Evolutionary conservation across 2,113 vertebrate genomes (phyloP), one percentile per base, ranked within the genome.

Genomic region (Tiliqua scincoides): DNA sequence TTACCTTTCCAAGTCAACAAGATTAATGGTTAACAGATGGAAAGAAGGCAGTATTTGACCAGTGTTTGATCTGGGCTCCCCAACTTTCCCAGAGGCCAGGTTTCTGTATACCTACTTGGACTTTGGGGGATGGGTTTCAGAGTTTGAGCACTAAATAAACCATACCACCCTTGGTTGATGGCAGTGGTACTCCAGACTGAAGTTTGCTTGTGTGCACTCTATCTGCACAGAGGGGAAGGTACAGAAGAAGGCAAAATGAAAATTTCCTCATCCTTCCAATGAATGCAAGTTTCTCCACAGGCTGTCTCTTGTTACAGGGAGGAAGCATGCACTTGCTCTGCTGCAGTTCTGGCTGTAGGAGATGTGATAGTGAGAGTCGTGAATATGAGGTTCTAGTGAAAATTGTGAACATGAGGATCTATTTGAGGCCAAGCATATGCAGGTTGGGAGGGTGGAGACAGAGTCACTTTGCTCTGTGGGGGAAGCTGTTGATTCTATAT

Each of bases 1-100:
- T 73, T 52, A 79, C 67, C 65, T 92, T 94, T 94, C 92, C 92
- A 93, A 92, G 94, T 93, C 93, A 94, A 93, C 91, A 93, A 94
- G 92, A 93, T 89, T 27, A 68, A 84, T 43, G 43, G 63, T 77
- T 82, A 61, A 61, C 80, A 52, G 61, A 70, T 15, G 63, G 70
- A 35, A 59, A 18, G 57, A 80, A 86, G 73, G 70, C 75, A 67
- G 76, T 73, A 59, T 84, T 84, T 79, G 71, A 48, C 27, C 30
- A 43, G n/a, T n/a, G n/a, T n/a, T n/a, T n/a, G n/a, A n/a, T n/a
- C 76, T 74, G 77, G 67, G 35, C 63, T 75, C 70, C 20, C 25
- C 52, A 67, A 35, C 48, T 79, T 84, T 9, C 48, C 61, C 25
- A 25, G 75, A 79, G 35, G 25, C 65, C 30, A 84, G 63, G 62